Evolutionary conservation across 2,888 invertebrate species (phyloP).

Genomic region (Erebia epiphron): DNA sequence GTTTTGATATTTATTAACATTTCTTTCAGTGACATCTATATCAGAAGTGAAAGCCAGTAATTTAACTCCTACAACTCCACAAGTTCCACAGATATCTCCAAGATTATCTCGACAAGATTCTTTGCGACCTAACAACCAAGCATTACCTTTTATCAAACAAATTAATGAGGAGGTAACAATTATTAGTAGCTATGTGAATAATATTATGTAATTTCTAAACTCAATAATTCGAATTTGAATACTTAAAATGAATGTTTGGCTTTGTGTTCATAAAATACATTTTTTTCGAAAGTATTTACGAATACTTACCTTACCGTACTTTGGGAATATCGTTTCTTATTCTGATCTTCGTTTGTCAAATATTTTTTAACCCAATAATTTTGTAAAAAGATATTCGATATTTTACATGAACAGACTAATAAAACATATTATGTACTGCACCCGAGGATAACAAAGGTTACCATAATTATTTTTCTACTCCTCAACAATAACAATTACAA

Average conservation of each 20-base stretch:
- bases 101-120: constrained; percentile 41
- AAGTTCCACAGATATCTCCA: constrained; percentile 42
- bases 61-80: constrained; percentile 55
- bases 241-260: too few species aligned
- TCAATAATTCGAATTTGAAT: too few species aligned
- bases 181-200: neutral
- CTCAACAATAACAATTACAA: neutral
- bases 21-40: constrained; percentile 63
- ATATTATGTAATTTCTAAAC: too few species aligned
- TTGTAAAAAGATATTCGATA: neutral
- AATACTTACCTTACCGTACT: too few species aligned
- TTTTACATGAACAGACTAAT: neutral
- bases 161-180: constrained; percentile 73
- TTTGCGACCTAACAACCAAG: constrained; percentile 65
- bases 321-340: too few species aligned
- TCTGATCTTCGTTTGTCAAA: neutral
- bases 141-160: constrained; percentile 70
- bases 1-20: constrained; percentile 1
- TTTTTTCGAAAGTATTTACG: too few species aligned
- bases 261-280: too few species aligned
- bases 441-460: neutral
- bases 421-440: neutral
- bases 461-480: too few species aligned
- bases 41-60: constrained; percentile 75
- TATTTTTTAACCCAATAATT: neutral